phyloP scores from a whole-genome alignment of 2,888 invertebrate genomes.

The Chironomus riparius region DNA sequence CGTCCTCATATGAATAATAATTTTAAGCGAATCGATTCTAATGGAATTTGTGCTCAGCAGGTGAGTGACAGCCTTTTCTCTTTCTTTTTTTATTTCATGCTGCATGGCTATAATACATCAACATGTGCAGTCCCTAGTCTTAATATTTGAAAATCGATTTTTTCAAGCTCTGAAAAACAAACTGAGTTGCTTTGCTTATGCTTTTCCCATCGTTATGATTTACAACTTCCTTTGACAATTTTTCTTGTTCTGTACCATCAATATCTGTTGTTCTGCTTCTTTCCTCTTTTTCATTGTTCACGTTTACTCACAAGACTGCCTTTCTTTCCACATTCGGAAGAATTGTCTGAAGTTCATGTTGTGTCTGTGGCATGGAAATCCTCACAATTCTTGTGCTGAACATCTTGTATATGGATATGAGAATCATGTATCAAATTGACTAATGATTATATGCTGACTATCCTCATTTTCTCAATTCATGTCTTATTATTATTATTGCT shows the following conservation, averaged over 20 bases:
- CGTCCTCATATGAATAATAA: slow-evolving; percentile 25
- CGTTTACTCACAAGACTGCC: too few relatives aligned
- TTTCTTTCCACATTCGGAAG: too few relatives aligned
- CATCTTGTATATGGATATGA: background rate
- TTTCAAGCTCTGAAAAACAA: background rate
- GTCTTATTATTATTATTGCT: too few relatives aligned
- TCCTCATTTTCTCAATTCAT: too few relatives aligned
- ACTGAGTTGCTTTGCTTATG: too few relatives aligned
- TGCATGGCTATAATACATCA: too few relatives aligned
- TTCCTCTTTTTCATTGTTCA: too few relatives aligned
- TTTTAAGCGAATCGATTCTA: slow-evolving; percentile 23
- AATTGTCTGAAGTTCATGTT: background rate
- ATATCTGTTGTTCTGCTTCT: too few relatives aligned
- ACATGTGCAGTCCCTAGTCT: too few relatives aligned
- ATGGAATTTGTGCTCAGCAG: slow-evolving; percentile 22
- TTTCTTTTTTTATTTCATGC: too few relatives aligned
- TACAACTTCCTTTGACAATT: background rate
- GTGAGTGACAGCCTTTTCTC: background rate
- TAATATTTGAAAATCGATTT: background rate
- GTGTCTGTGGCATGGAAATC: background rate
- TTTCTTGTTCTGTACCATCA: too few relatives aligned
- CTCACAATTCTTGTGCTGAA: background rate
- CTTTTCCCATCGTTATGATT: background rate
- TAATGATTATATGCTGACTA: background rate
- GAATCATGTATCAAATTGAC: background rate